phyloP scores from a whole-genome alignment of 2,113 vertebrate genomes.

The Shinisaurus crocodilurus region DNA sequence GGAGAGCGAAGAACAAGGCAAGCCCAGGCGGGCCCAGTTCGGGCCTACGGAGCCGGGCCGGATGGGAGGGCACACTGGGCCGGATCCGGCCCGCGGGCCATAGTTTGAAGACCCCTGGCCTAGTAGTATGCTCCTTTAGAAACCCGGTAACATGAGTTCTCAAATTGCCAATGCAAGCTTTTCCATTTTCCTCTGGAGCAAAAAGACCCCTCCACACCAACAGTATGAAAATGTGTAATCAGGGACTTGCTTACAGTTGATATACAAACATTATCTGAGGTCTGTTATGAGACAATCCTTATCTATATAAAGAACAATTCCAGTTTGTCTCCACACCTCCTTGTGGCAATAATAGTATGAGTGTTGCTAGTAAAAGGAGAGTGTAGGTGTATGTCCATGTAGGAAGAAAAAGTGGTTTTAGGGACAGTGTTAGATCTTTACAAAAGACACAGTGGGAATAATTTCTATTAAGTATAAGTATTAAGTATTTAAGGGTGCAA shows the following conservation, averaged over 20 bases:
- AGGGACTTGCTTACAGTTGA: background rate
- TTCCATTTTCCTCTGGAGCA: too few species aligned
- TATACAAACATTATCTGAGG: background rate
- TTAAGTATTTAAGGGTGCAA: too few species aligned
- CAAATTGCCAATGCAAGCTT: background rate
- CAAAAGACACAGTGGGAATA: background rate
- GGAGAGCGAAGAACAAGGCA: too few species aligned
- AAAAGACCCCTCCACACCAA: background rate
- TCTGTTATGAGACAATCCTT: background rate
- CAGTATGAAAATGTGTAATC: background rate
- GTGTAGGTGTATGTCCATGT: background rate
- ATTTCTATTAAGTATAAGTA: background rate
- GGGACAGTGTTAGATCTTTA: background rate
- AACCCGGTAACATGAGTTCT: background rate
- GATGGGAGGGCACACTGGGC: too few species aligned
- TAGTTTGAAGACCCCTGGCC: too few species aligned
- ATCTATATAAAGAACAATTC: background rate
- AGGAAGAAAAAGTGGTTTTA: background rate
- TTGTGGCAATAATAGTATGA: background rate
- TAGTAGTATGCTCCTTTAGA: background rate
- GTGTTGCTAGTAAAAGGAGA: background rate
- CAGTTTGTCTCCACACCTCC: background rate
- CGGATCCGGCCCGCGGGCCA: too few species aligned
- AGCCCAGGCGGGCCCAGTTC: too few species aligned
- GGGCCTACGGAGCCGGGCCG: too few species aligned